Conservation (phyloP, 2,797 vertebrate genomes). For the Enteromius unitaeniatus region DNA sequence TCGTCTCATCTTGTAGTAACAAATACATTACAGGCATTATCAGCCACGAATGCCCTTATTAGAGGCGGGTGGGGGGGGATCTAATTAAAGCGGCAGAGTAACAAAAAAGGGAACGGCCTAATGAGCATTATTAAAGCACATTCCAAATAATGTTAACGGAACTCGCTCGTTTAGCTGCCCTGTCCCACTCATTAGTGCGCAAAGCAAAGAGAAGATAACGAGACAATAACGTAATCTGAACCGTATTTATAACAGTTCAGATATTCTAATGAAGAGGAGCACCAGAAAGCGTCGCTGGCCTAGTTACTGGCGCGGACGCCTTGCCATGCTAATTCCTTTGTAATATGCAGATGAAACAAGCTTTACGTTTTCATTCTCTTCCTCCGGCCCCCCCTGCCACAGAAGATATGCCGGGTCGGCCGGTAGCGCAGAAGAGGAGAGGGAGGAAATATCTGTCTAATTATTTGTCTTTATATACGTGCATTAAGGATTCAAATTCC, state of each 20-base stretch:
- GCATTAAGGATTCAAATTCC: slow-evolving; percentile 88
- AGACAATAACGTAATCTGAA: slow-evolving; percentile 74
- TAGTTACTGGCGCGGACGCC: slow-evolving; percentile 58
- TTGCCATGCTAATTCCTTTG: slow-evolving; percentile 66
- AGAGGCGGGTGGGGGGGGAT: slow-evolving; percentile 61
- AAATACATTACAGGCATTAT: slow-evolving; percentile 79
- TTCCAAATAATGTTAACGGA: slow-evolving; percentile 77
- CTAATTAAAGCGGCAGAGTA: slow-evolving; percentile 74
- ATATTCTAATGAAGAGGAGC: slow-evolving; percentile 71
- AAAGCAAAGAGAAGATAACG: slow-evolving; percentile 77
- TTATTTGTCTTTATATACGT: slow-evolving; percentile 89
- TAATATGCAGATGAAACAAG: slow-evolving; percentile 75
- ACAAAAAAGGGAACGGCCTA: slow-evolving; percentile 72
- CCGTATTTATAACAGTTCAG: slow-evolving; percentile 70
- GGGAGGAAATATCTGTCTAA: slow-evolving; percentile 86
- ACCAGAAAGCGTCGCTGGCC: slow-evolving; percentile 62
- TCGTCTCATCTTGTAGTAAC: slow-evolving; percentile 75
- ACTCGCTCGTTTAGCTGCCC: slow-evolving; percentile 72
- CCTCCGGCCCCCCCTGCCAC: not conserved
- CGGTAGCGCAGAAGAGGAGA: slow-evolving; percentile 70
- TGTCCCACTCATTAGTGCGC: slow-evolving; percentile 75
- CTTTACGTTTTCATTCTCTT: slow-evolving; percentile 36
- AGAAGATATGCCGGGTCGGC: slow-evolving; percentile 72
- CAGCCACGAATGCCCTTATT: slow-evolving; percentile 69
- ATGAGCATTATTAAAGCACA: slow-evolving; percentile 77